phyloP scores from a whole-genome alignment of 2,797 vertebrate genomes.

The Pantherophis alleghaniensis region DNA sequence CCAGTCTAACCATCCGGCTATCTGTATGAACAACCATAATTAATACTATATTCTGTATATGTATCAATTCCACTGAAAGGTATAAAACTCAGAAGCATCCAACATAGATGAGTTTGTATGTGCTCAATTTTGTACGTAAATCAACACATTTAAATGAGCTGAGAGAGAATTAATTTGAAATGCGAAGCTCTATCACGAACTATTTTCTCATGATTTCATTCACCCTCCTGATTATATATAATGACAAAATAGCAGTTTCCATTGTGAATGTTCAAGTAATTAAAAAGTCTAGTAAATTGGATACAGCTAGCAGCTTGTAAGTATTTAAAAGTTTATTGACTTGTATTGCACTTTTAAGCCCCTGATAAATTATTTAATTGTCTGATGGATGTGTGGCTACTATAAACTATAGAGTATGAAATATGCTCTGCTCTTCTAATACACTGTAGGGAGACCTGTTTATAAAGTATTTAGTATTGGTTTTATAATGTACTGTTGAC shows the following conservation, averaged over 20 bases:
- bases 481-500: constrained; percentile 81
- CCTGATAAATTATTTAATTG: constrained; percentile 79
- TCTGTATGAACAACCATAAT: neutral
- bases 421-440: constrained; percentile 79
- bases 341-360: constrained; percentile 73
- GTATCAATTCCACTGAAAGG: neutral
- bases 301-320: constrained; percentile 59
- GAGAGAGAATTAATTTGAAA: neutral
- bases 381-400: constrained; percentile 82
- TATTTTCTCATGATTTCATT: neutral
- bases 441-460: constrained; percentile 78
- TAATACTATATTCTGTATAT: neutral
- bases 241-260: neutral
- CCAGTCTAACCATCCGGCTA: neutral
- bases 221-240: neutral
- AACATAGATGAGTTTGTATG: neutral
- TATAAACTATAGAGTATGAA: constrained; percentile 76
- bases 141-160: neutral
- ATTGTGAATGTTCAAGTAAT: neutral
- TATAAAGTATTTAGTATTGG: constrained; percentile 86
- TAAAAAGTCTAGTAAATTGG: constrained; percentile 46
- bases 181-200: neutral
- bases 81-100: neutral
- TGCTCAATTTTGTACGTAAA: neutral
- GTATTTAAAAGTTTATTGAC: constrained; percentile 77